A percentile compares a stretch with the other conserved stretches of the same genome.
phyloP scores from a whole-genome alignment of 2,113 vertebrate genomes.

The Cyphomyrus plagiostoma region DNA sequence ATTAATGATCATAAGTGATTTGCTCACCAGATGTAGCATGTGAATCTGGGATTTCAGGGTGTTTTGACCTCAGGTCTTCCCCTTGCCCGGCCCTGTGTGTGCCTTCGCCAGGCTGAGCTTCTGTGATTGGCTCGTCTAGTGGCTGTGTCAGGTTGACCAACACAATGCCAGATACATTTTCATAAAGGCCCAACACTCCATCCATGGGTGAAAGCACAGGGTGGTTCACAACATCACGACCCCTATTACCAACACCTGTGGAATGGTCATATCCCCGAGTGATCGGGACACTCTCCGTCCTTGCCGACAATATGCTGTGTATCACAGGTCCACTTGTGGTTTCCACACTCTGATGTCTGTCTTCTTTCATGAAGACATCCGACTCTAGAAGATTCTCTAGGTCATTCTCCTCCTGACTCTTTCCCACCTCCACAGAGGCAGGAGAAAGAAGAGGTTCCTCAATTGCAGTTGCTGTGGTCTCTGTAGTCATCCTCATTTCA shows the following conservation, averaged over 20 bases:
- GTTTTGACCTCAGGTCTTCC: background rate
- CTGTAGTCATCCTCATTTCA: slow-evolving; percentile 3
- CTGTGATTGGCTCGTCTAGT: background rate
- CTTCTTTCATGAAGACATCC: slow-evolving; percentile 22
- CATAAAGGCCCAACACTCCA: background rate
- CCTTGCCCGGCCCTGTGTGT: background rate
- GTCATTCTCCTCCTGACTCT: background rate
- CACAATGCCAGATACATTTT: background rate
- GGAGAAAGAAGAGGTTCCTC: background rate
- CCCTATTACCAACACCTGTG: background rate
- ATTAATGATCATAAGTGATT: background rate
- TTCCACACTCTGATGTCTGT: slow-evolving; percentile 17
- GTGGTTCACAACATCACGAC: background rate
- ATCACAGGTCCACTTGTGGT: background rate
- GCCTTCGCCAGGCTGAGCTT: background rate
- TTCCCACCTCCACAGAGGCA: background rate
- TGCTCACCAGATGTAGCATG: slow-evolving; percentile 1
- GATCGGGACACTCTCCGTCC: background rate
- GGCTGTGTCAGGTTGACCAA: background rate
- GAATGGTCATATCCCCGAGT: background rate
- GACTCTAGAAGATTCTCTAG: background rate
- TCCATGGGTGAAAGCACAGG: background rate
- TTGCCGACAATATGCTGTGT: background rate
- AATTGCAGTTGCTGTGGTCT: background rate
- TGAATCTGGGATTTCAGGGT: background rate